phyloP scores from a whole-genome alignment of 2,113 vertebrate genomes.

The Pomatostomus ruficeps region DNA sequence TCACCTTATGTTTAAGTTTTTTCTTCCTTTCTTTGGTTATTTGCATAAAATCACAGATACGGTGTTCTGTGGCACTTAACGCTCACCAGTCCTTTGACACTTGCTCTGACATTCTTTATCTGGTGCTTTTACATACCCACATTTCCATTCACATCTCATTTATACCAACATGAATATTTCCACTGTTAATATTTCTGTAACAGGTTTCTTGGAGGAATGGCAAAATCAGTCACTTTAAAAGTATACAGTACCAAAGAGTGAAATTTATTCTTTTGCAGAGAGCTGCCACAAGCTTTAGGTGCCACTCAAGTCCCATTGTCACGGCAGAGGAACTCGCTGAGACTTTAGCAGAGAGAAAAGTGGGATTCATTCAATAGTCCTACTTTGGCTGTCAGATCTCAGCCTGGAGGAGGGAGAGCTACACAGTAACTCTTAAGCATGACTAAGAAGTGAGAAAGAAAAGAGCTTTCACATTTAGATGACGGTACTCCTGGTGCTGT shows the following conservation, averaged over 20 bases:
- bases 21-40: not conserved
- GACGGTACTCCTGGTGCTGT: not conserved
- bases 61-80: not conserved
- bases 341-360: not conserved
- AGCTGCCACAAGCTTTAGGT: not conserved
- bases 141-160: not conserved
- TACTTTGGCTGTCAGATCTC: not conserved
- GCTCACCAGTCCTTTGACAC: not conserved
- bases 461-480: not conserved
- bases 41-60: not conserved
- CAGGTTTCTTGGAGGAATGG: not conserved
- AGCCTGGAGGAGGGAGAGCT: not conserved
- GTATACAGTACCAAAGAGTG: not conserved
- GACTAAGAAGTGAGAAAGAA: not conserved
- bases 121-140: not conserved
- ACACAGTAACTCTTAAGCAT: not conserved
- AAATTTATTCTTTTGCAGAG: not conserved
- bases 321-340: not conserved
- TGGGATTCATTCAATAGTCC: not conserved
- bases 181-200: not conserved
- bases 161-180: not conserved
- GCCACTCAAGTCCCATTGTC: not conserved
- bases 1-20: not conserved
- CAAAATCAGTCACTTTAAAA: not conserved
- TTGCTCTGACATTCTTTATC: not conserved